Base-by-base conservation (phyloP, 2,113 vertebrate genomes). In the Gallinago media region DNA sequence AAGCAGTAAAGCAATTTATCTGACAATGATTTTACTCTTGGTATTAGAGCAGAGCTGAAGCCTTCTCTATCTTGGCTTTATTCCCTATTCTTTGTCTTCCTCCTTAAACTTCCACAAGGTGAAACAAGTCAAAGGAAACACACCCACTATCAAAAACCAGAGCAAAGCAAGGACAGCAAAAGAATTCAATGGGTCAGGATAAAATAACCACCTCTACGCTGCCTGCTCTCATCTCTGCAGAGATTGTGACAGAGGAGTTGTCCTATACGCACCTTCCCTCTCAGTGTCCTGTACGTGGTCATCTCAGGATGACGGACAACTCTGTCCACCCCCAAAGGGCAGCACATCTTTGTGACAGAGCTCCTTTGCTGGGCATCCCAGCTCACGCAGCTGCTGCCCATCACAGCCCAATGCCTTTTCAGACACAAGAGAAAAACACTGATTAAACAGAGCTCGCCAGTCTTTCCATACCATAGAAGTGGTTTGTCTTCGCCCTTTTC, bases 211-310 rank as follows among this genome's bases (percentile, higher is more conserved):
- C 9, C 62, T 59, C 23, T 8, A 14, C 29, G 21, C n/a, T 0
- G 10, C 1, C 5, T 46, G 38, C 52, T 55, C 15, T 75, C 50
- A 32, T 25, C 61, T 47, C 65, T 31, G 54, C 50, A 62, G 58
- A 58, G 38, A 59, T 8, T 7, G 75, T 56, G 38, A 17, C 73
- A 79, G 49, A 54, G 0, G 5, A 62, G 29, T 1, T 68, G 36
- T 47, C 58, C 86, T 38, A 61, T 7, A 5, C 58, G 32, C 86
- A 15, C 34, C 18, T 75, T 31, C 23, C 26, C 0, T 8, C 46
- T 38, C 67, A 29, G 3, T 1, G 7, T n/a, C 70, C 62, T 27
- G 0, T 8, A 47, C 2, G 1, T 11, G 22, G 71, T 9, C 16
- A 6, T 29, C 55, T 31, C 70, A 44, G 74, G 42, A n/a, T 38